These are phyloP conservation scores for Pangasianodon hypophthalmus DNA, from an alignment of 2,113 vertebrate genomes.

Conservation along the genomic window DNA sequence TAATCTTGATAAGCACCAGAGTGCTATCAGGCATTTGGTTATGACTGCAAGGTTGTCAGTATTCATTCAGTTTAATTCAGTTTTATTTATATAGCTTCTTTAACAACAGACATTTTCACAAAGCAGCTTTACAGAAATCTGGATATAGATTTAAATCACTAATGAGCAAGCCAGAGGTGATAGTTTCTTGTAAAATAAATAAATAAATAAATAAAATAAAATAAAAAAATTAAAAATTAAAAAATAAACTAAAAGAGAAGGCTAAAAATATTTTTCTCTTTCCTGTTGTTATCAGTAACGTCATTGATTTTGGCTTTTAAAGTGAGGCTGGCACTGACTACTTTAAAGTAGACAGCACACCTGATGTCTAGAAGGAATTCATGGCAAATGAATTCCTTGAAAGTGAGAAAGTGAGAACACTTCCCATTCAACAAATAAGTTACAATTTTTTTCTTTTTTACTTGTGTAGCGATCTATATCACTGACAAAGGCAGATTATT, in stretches of 20 bases:
- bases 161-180: neutral
- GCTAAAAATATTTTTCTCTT: neutral
- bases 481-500: no score
- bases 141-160: neutral
- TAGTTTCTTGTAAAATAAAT: neutral
- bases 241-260: neutral
- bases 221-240: no score
- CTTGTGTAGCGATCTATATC: no score
- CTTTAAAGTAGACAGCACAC: neutral
- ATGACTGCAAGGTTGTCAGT: neutral
- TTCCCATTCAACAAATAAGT: neutral
- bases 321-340: neutral
- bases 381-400: neutral
- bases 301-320: neutral
- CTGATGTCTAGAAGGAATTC: neutral
- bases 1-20: neutral
- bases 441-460: no score
- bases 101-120: neutral
- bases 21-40: neutral
- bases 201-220: no score
- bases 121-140: neutral
- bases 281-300: neutral
- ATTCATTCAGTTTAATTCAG: neutral
- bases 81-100: neutral
- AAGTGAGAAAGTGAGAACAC: neutral